Percentiles rank a stretch among this genome's conserved stretches.
phyloP scores from a whole-genome alignment of 2,797 vertebrate genomes.

The Philypnodon macrostomus region DNA sequence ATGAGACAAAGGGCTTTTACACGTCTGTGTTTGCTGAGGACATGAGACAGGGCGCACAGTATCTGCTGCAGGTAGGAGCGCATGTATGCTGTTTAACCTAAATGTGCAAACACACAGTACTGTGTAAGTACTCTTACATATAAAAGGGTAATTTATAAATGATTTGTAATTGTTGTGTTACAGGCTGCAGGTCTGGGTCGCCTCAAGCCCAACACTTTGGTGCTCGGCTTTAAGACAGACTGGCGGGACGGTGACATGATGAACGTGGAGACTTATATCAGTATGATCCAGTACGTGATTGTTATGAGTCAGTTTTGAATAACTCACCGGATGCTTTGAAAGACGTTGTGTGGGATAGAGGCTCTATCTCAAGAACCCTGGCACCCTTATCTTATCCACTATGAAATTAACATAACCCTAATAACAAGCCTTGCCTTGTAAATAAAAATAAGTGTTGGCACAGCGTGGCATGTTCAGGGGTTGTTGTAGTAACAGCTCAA shows the following conservation, averaged over 20 bases:
- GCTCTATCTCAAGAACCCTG: no score
- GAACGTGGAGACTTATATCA: constrained; percentile 95
- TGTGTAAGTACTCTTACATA: no score
- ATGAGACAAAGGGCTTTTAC: constrained; percentile 95
- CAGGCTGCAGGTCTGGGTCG: constrained; percentile 93
- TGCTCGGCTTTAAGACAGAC: constrained; percentile 95
- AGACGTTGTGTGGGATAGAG: no score
- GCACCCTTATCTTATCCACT: no score
- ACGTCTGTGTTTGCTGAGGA: constrained; percentile 92
- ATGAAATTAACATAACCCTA: no score
- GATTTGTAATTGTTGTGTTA: no score
- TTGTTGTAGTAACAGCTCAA: not conserved
- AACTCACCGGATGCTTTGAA: not conserved
- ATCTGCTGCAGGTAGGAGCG: constrained; percentile 88
- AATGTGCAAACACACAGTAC: no score
- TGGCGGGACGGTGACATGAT: constrained; percentile 92
- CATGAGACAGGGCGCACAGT: constrained; percentile 89
- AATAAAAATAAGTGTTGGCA: not conserved
- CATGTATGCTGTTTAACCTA: no score
- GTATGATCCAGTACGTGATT: constrained; percentile 91
- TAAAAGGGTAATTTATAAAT: no score
- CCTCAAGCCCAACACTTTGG: constrained; percentile 92
- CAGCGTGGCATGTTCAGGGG: not conserved
- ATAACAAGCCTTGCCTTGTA: not conserved
- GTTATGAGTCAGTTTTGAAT: not conserved